Evolutionary conservation across 2,888 invertebrate species (phyloP).

Genomic region (Galeruca laticollis): DNA sequence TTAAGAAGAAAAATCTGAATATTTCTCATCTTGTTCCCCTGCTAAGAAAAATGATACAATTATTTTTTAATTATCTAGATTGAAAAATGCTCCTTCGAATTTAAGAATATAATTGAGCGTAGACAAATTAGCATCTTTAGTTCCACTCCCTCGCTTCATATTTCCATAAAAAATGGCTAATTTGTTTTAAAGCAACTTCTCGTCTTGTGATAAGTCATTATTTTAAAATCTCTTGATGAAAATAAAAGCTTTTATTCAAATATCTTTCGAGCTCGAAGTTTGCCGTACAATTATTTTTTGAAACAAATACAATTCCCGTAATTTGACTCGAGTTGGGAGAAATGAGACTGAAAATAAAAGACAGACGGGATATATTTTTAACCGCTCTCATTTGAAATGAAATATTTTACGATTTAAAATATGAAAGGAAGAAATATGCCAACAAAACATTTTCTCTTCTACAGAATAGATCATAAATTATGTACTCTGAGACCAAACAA

Average conservation of each 20-base stretch:
- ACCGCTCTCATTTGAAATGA: not conserved
- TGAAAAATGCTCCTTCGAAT: constrained; percentile 48
- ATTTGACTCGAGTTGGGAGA: constrained; percentile 20
- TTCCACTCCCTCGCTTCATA: constrained; percentile 44
- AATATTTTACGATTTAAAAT: not conserved
- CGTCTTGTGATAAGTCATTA: constrained; percentile 61
- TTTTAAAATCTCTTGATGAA: constrained; percentile 57
- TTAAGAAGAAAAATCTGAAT: constrained; percentile 4
- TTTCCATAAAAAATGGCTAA: constrained; percentile 57
- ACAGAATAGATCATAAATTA: too few relatives aligned
- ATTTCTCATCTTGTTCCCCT: constrained; percentile 26
- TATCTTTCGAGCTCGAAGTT: constrained; percentile 27
- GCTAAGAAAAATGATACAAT: constrained; percentile 46
- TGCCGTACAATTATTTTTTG: constrained; percentile 27
- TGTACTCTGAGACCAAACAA: too few relatives aligned
- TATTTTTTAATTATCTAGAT: constrained; percentile 48
- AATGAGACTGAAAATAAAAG: constrained; percentile 31
- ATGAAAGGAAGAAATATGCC: not conserved
- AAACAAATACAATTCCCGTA: constrained; percentile 26
- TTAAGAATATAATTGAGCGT: constrained; percentile 46
- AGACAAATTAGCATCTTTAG: constrained; percentile 52
- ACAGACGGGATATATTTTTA: not conserved
- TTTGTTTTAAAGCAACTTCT: constrained; percentile 58
- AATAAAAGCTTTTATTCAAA: constrained; percentile 45
- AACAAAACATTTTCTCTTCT: too few relatives aligned